Percentiles rank a stretch among this genome's conserved stretches.
phyloP scores from a whole-genome alignment of 2,113 vertebrate genomes.

The Takifugu bimaculatus region DNA sequence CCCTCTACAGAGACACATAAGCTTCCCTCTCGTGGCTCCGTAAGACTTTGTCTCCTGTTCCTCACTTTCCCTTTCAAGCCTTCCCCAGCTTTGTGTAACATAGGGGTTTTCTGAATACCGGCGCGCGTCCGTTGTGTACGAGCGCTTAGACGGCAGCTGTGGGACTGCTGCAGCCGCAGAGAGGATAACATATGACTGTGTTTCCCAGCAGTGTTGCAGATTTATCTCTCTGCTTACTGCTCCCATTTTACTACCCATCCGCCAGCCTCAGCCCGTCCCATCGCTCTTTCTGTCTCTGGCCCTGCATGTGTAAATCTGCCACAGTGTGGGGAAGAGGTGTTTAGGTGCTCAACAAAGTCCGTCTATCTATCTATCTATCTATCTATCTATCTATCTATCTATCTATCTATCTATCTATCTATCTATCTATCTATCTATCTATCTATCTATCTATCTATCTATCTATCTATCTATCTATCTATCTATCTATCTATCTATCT shows the following conservation, averaged over 20 bases:
- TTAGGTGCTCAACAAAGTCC: constrained; percentile 52
- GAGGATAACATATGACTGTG: constrained; percentile 58
- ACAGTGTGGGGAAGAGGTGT: constrained; percentile 59
- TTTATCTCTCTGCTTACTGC: constrained; percentile 69
- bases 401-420: too few relatives aligned
- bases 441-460: too few relatives aligned
- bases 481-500: too few relatives aligned
- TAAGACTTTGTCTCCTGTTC: neutral
- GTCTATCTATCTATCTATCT: too few relatives aligned
- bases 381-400: too few relatives aligned
- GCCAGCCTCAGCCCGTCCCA: constrained; percentile 32
- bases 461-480: too few relatives aligned
- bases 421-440: too few relatives aligned
- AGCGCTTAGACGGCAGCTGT: constrained; percentile 24
- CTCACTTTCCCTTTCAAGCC: constrained; percentile 18
- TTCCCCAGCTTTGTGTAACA: constrained; percentile 40
- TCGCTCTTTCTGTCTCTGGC: constrained; percentile 25
- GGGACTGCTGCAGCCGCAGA: constrained; percentile 30
- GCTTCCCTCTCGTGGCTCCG: neutral
- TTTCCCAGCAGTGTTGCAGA: constrained; percentile 63
- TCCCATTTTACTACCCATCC: constrained; percentile 61
- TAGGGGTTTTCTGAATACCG: constrained; percentile 51
- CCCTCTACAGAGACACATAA: constrained; percentile 14
- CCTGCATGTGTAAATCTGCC: constrained; percentile 61
- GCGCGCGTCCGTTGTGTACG: constrained; percentile 15